Evolutionary conservation across 2,113 vertebrate genomes (phyloP).

Genomic region (Leptosomus discolor): DNA sequence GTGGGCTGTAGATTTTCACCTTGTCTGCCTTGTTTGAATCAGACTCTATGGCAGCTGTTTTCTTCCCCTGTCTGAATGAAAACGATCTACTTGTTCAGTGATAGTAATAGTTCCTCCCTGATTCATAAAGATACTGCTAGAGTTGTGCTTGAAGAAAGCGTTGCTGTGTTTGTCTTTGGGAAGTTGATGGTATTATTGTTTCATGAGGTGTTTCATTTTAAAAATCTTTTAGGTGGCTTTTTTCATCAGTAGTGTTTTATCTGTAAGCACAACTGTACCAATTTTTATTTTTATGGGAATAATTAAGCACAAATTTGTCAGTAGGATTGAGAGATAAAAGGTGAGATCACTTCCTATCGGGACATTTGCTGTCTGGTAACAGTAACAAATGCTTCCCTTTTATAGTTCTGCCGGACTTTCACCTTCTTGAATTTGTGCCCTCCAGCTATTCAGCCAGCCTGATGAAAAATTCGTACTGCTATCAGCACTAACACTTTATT

Average conservation of each 20-base stretch:
- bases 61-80: background rate
- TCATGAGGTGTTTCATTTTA: background rate
- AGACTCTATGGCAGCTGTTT: background rate
- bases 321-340: background rate
- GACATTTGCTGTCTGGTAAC: background rate
- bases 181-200: background rate
- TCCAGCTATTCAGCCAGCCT: background rate
- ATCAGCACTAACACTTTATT: background rate
- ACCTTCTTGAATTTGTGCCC: background rate
- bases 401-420: background rate
- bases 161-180: background rate
- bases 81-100: background rate
- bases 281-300: background rate
- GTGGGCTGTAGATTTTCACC: background rate
- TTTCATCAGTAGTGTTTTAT: background rate
- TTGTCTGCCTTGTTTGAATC: background rate
- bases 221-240: background rate
- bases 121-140: background rate
- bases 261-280: background rate
- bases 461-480: background rate
- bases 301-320: accelerated
- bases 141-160: background rate
- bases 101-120: background rate
- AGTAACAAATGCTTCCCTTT: background rate
- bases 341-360: background rate